Evolutionary conservation across 2,113 vertebrate species (phyloP).

Genomic region (Corythornis madagascariensis): DNA sequence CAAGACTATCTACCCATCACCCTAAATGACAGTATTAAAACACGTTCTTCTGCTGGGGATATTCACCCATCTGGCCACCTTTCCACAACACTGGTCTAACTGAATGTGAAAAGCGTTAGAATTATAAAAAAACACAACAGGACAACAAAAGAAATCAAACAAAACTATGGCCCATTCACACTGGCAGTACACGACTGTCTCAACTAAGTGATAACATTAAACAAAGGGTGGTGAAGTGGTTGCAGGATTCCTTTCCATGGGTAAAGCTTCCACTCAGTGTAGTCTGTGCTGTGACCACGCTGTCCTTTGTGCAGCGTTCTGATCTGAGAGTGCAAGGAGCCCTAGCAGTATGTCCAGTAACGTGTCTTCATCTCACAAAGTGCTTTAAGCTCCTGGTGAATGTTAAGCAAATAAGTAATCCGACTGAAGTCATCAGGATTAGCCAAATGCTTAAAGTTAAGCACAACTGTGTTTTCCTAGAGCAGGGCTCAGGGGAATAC

Average conservation of each 20-base stretch:
- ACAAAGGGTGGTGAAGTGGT: background rate
- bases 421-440: constrained; percentile 36
- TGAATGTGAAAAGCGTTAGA: background rate
- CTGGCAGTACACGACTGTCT: background rate
- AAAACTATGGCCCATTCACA: background rate
- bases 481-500: background rate
- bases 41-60: background rate
- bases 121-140: background rate
- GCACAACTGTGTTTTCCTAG: background rate
- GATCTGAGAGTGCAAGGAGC: background rate
- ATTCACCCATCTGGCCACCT: background rate
- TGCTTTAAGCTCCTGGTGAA: constrained; percentile 9
- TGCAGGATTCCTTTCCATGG: background rate
- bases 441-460: constrained; percentile 47
- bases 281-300: background rate
- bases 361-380: constrained; percentile 5
- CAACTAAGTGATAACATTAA: background rate
- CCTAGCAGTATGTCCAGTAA: background rate
- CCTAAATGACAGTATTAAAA: background rate
- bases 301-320: background rate
- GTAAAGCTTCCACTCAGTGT: background rate
- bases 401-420: constrained; percentile 40
- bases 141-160: background rate
- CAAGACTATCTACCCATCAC: background rate
- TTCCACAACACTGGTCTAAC: background rate